Conservation (phyloP, 2,113 vertebrate genomes). For the Triplophysa tibetana region DNA sequence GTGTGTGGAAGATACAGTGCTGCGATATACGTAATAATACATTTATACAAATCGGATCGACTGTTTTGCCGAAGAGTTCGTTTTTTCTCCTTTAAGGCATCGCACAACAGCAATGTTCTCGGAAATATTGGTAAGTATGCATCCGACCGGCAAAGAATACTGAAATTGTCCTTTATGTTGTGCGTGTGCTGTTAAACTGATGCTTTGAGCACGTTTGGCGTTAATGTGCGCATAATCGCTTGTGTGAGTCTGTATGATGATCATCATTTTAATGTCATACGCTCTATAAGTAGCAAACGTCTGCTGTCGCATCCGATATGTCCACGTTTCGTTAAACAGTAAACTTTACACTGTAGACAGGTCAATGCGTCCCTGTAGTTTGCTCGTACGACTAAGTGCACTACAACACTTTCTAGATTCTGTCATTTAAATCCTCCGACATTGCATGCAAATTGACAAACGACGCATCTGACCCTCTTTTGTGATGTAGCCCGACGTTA, state of each 20-base stretch:
- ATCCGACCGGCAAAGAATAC: slow-evolving; percentile 11
- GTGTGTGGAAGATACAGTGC: slow-evolving; percentile 1
- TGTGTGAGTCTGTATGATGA: neutral
- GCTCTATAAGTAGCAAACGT: neutral
- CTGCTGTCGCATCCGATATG: neutral
- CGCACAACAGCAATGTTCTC: slow-evolving; percentile 58
- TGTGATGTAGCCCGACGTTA: neutral
- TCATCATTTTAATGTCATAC: neutral
- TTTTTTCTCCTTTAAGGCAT: slow-evolving; percentile 4
- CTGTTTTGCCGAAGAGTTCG: slow-evolving; percentile 21
- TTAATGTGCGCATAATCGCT: neutral
- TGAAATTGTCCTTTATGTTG: neutral
- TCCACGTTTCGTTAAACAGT: neutral
- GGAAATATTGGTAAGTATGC: slow-evolving; percentile 68
- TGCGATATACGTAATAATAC: slow-evolving; percentile 19
- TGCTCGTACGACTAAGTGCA: no score
- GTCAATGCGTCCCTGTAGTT: slow-evolving; percentile 20
- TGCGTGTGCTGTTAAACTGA: neutral
- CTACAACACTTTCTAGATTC: no score
- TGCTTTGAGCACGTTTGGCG: neutral
- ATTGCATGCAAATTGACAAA: neutral
- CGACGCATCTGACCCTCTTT: neutral
- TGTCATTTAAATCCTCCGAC: neutral
- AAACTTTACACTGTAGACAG: slow-evolving; percentile 42
- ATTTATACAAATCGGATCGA: slow-evolving; percentile 7